phyloP scores from a whole-genome alignment of 2,888 invertebrate species.

The Pristionchus entomophagus region DNA sequence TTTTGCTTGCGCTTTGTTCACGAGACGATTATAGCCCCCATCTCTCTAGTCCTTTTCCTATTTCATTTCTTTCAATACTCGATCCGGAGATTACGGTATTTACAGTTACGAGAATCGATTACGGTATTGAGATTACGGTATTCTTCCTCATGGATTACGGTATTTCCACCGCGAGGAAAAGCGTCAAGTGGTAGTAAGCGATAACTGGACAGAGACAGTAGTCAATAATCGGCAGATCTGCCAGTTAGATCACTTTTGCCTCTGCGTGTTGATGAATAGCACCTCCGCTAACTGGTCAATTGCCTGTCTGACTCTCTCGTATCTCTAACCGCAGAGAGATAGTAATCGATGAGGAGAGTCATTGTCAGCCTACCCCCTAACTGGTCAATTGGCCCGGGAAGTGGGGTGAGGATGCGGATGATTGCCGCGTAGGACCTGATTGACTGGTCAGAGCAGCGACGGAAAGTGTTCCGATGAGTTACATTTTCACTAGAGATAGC shows the following conservation, averaged over 20 bases:
- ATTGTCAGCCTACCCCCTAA: background rate
- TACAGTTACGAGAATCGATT: too few relatives aligned
- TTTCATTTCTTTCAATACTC: too few relatives aligned
- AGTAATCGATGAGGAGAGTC: background rate
- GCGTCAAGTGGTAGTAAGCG: too few relatives aligned
- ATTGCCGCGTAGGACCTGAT: background rate
- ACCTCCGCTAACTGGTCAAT: background rate
- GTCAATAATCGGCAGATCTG: background rate
- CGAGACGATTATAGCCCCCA: too few relatives aligned
- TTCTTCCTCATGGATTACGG: too few relatives aligned
- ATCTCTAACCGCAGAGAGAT: background rate
- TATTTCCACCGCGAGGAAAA: too few relatives aligned
- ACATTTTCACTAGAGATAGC: background rate
- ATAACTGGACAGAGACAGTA: conserved; percentile 2
- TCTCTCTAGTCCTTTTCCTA: too few relatives aligned
- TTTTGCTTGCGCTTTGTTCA: too few relatives aligned
- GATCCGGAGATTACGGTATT: too few relatives aligned
- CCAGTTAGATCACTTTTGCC: background rate
- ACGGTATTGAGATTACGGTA: too few relatives aligned
- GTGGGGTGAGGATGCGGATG: background rate
- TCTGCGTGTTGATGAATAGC: conserved; percentile 5
- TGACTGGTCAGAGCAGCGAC: background rate
- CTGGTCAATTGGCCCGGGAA: background rate
- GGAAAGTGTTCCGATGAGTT: background rate
- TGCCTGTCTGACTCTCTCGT: background rate